Base-by-base conservation (phyloP, 2,888 invertebrate genomes). In the Diarsia dahlii region DNA sequence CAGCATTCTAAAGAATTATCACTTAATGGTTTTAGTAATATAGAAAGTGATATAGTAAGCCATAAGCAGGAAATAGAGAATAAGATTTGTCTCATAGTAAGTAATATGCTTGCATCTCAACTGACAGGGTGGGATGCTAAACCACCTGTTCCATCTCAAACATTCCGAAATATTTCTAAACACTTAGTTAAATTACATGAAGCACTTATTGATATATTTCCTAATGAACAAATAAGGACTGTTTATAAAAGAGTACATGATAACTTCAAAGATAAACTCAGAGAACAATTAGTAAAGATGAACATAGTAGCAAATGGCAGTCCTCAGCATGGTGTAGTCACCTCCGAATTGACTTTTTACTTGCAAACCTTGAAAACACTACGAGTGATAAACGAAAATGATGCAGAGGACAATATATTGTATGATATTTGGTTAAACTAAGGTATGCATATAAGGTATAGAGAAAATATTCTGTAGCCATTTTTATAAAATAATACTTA, bases 301-400 rank as follows among this genome's bases (percentile, higher is more conserved):
- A 99, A 99, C 91, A 98, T 99, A 87, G 97, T 98, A 75, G 99
- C 99, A 88, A 99, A 99, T 95, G 99, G 99, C n/a, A 99, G 99
- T 67, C 99, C 99, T 3, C 99, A 99, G 92, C 99, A 99, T 93
- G 99, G 99, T 62, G 98, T 99, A 72, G 99, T 99, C n/a, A 99
- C 98, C 54, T 98, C 99, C 13, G 99, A 99, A 96, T 95, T 99
- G 90, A 98, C 98, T 81, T 99, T 99, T 95, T 99, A 99, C 93
- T 97, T 98, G 90, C 98, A 99, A 95, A 99, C 98, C 76, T 97
- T 99, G 89, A 97, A 98, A 91, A 98, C 98, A 87, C 96, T 99
- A 52, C 97, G 98, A 92, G 98, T 98, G 50, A 96, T 99, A 89
- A 98, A 98, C 52, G 97, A 97, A 76, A 97, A 97, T 89, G 98